Base-by-base conservation (phyloP, 2,113 vertebrate genomes). In the Halichoeres trimaculatus region DNA sequence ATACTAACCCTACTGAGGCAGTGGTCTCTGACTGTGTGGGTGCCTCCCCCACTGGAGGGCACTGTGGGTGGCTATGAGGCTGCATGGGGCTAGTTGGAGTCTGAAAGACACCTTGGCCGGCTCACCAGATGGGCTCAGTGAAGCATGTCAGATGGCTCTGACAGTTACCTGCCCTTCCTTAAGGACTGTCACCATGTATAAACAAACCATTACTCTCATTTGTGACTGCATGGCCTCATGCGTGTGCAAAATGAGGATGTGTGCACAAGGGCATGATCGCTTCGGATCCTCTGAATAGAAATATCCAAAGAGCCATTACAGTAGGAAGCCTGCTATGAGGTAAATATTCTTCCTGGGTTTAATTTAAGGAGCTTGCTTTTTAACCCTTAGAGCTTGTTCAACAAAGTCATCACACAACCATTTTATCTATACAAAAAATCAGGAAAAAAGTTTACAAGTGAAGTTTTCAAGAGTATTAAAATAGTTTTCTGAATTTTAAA, bases 141-240 rank as follows among this genome's bases (percentile, higher is more conserved):
- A 54, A 77, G 87, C 67, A 20, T 73, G 80, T 80, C 68, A 83
- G 77, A 80, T 83, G 80, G 66, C 34, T 70, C 67, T 77, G 89
- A 83, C 85, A 83, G 87, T 71, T 89, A 87, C 85, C 88, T 89
- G 87, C 62, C 61, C 70, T 83, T 85, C 74, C 57, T 91, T 81
- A 83, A 88, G 67, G 74, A 66, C 78, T 85, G 78, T 83, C 82
- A 85, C 76, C 60, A 48, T 75, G 63, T 80, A 83, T 88, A 85
- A 81, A 78, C 78, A 87, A 81, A 76, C 74, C 82, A 88, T 85
- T 81, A 85, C 73, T 87, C 72, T 78, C 26, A 64, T 86, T 61
- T 79, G 73, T 76, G 61, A 35, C 26, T 13, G 41, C 40, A 53
- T 24, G 3, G 35, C 48, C 22, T 35, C 40, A 23, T 43, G 47